Percentiles rank a stretch among this genome's conserved stretches.
Conservation (phyloP, 2,113 vertebrate genomes). For the Pomatostomus ruficeps region DNA sequence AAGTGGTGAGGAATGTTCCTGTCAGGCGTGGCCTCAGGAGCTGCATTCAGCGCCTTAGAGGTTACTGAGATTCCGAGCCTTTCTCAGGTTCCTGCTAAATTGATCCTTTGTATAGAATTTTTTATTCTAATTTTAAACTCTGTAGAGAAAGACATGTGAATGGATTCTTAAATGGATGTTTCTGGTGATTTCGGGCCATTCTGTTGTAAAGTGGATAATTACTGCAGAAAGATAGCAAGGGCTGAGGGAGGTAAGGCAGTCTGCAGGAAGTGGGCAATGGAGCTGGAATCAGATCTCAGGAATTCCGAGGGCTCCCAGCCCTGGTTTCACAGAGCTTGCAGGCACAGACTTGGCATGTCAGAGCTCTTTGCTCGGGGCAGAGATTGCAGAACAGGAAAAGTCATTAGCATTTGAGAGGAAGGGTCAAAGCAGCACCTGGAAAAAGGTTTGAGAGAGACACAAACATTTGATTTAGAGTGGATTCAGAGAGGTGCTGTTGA, state of each 20-base stretch:
- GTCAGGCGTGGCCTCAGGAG: background rate
- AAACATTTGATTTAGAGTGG: background rate
- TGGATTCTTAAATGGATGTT: background rate
- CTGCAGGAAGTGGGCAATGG: background rate
- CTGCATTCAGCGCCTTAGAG: background rate
- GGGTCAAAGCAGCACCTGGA: background rate
- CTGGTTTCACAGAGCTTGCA: background rate
- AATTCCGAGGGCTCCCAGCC: background rate
- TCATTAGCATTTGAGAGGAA: background rate
- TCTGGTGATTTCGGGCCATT: background rate
- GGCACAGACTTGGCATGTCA: background rate
- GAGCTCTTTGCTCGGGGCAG: background rate
- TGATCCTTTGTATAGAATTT: background rate
- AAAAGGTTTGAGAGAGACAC: background rate
- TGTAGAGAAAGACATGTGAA: background rate
- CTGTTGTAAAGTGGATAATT: background rate
- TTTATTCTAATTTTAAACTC: background rate
- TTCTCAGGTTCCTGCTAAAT: background rate
- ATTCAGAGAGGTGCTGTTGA: background rate
- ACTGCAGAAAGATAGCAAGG: background rate
- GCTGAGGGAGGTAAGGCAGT: background rate
- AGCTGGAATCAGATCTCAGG: background rate
- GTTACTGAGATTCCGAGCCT: background rate
- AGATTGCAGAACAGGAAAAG: background rate
- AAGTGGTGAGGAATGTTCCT: background rate